Conservation (phyloP, 92 coral and sea anemone species). For the Pocillopora meandrina region DNA sequence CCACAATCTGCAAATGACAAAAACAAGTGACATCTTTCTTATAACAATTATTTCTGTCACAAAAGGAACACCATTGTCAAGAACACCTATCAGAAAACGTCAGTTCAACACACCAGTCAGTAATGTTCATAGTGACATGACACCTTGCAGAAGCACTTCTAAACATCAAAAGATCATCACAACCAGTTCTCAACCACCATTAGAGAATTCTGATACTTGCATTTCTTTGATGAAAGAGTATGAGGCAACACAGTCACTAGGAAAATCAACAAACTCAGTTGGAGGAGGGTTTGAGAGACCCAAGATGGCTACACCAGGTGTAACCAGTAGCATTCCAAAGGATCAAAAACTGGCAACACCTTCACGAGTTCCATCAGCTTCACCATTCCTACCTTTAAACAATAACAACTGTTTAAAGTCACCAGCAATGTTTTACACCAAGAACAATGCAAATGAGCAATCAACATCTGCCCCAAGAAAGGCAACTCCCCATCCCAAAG, state of each 20-base stretch:
- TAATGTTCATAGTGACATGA: conserved; percentile 1
- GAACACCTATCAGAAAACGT: conserved; percentile 52
- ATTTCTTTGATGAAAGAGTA: conserved; percentile 63
- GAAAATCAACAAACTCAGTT: neutral
- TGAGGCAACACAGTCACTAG: conserved; percentile 48
- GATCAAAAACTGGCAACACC: conserved; percentile 17
- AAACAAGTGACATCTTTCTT: neutral
- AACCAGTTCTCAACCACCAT: conserved; percentile 1
- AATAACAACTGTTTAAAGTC: neutral
- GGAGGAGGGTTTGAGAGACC: neutral
- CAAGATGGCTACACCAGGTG: neutral
- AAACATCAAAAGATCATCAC: neutral
- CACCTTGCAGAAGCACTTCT: conserved; percentile 17
- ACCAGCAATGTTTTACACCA: neutral
- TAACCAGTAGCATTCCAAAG: neutral
- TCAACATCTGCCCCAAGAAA: neutral
- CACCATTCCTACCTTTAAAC: neutral
- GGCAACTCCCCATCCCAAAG: conserved; percentile 39
- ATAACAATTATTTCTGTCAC: neutral
- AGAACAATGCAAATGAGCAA: neutral
- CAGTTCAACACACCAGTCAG: conserved; percentile 61
- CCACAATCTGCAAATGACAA: too few species aligned
- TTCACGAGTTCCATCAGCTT: conserved; percentile 5
- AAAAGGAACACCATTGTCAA: conserved; percentile 51
- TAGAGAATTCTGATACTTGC: conserved; percentile 31